These are phyloP conservation scores for Vanessa atalanta DNA, from an alignment of 1,140 invertebrate genomes.

Conservation along the genomic window DNA sequence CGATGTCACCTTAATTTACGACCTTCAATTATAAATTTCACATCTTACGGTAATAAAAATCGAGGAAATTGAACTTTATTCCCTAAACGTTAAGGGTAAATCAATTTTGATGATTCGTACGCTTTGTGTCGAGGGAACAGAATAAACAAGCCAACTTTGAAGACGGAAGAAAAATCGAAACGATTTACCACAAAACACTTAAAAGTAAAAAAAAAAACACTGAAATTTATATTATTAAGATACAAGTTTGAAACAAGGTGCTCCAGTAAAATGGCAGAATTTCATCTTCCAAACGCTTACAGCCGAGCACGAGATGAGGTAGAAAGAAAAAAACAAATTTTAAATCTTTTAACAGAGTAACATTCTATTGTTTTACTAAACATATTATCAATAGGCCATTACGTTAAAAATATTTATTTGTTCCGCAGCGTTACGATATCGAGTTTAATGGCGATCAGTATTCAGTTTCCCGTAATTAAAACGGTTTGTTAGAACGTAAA, in stretches of 20 bases:
- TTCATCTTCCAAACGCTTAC: too few relatives aligned
- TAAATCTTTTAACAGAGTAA: neutral
- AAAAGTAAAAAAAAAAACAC: too few relatives aligned
- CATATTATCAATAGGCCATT: slow-evolving; percentile 6
- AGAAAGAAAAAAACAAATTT: too few relatives aligned
- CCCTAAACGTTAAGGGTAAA: neutral
- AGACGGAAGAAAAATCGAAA: neutral
- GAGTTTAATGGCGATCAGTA: slow-evolving; percentile 50
- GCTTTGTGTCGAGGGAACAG: neutral
- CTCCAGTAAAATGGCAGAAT: too few relatives aligned
- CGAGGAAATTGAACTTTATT: slow-evolving; percentile 38
- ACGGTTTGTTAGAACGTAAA: slow-evolving; percentile 58
- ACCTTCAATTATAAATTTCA: slow-evolving; percentile 78
- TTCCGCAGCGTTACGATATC: slow-evolving; percentile 47
- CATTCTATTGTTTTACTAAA: neutral
- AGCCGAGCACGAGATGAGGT: too few relatives aligned
- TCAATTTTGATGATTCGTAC: neutral
- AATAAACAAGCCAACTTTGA: slow-evolving; percentile 6
- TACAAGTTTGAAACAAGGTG: too few relatives aligned
- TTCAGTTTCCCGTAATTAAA: slow-evolving; percentile 73
- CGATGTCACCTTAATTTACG: slow-evolving; percentile 80
- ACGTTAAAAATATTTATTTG: slow-evolving; percentile 14
- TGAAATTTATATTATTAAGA: too few relatives aligned
- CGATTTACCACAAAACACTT: too few relatives aligned
- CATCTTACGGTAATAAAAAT: slow-evolving; percentile 47